These are phyloP conservation scores for Tokudaia tokunoshimensis DNA, from an alignment of 2,797 vertebrate species.

Conservation along the genomic window DNA sequence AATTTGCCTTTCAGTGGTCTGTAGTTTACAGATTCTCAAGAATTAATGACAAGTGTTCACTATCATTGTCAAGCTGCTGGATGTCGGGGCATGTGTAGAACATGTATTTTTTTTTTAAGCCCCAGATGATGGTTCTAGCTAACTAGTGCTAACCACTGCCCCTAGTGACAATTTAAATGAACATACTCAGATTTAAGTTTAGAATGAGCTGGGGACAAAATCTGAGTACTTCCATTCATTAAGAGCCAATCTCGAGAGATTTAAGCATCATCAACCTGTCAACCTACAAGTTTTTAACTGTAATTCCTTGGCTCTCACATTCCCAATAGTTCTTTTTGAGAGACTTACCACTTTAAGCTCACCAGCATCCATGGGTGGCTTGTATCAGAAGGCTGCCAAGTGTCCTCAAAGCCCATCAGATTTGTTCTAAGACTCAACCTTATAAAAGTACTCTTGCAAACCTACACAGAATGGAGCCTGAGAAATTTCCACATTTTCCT, in stretches of 20 bases:
- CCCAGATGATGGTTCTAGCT: background rate
- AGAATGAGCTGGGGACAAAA: background rate
- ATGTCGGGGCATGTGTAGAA: background rate
- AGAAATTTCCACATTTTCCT: conserved; percentile 74
- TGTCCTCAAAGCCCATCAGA: conserved; percentile 76
- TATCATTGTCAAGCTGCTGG: background rate
- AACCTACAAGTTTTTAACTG: background rate
- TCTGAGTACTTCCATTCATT: background rate
- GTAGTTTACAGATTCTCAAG: conserved; percentile 69
- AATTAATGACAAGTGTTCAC: conserved; percentile 65
- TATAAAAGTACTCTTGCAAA: conserved; percentile 66
- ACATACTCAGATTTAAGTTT: background rate
- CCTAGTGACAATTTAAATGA: conserved; percentile 42
- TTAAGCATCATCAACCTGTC: background rate
- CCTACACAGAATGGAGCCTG: conserved; percentile 69
- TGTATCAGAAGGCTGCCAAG: conserved; percentile 70
- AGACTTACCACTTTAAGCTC: conserved; percentile 68
- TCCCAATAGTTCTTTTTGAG: conserved; percentile 32
- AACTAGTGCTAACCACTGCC: background rate
- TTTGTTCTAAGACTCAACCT: conserved; percentile 75
- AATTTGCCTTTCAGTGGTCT: conserved; percentile 65
- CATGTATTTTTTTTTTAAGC: conserved; percentile 64
- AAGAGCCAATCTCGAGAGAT: background rate
- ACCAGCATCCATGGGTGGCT: conserved; percentile 31
- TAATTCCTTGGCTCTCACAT: background rate